Evolutionary conservation across 1,140 invertebrate genomes (phyloP).

Genomic region (Drosophila pachea): DNA sequence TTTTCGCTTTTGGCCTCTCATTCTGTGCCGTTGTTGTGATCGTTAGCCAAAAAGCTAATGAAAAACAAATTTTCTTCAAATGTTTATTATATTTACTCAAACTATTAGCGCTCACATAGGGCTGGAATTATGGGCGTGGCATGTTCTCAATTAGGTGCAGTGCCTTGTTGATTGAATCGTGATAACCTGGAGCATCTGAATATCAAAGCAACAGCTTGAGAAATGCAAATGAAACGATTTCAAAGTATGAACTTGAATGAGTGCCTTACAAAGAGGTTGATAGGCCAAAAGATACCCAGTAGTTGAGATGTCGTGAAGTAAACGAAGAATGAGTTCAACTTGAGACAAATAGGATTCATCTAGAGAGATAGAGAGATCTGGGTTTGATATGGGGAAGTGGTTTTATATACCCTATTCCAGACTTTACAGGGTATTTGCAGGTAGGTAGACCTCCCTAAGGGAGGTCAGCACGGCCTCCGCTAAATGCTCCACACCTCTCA

Average conservation of each 20-base stretch:
- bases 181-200: neutral
- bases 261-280: neutral
- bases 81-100: conserved; percentile 53
- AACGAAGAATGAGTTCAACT: too few relatives aligned
- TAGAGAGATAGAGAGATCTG: too few relatives aligned
- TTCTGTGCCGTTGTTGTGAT: neutral
- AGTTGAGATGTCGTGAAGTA: too few relatives aligned
- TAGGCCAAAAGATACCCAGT: neutral
- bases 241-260: neutral
- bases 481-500: neutral
- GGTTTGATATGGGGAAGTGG: too few relatives aligned
- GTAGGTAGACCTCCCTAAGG: too few relatives aligned
- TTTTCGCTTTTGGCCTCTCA: conserved; percentile 5
- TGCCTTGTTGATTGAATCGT: conserved; percentile 11
- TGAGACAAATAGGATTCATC: too few relatives aligned
- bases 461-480: too few relatives aligned
- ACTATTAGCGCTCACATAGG: conserved; percentile 38
- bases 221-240: conserved; percentile 11
- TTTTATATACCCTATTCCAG: too few relatives aligned
- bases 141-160: conserved; percentile 8
- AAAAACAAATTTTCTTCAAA: conserved; percentile 39
- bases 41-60: conserved; percentile 33
- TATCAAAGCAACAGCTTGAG: conserved; percentile 1
- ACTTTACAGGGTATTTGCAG: too few relatives aligned
- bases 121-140: conserved; percentile 8